Base-by-base conservation (phyloP, 2,797 vertebrate genomes). In the Anisognathus igniventris region DNA sequence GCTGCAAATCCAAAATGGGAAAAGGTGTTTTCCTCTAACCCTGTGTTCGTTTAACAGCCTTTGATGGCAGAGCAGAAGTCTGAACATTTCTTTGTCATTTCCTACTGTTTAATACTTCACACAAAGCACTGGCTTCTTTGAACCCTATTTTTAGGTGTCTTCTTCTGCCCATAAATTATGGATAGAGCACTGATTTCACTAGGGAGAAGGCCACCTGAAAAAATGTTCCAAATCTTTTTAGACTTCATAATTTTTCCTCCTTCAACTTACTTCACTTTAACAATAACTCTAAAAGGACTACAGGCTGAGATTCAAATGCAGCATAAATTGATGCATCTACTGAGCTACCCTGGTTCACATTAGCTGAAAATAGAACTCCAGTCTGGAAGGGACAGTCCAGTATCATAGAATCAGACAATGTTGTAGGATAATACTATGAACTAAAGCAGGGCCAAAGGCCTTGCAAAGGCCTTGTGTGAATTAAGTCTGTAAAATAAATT, bases 91-190 rank as follows among this genome's bases (percentile, higher is more conserved):
- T 88, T 92, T 92, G 62, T 72, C 54, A 81, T 93, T 96, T 94
- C 44, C 61, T 93, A 54, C 62, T 90, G 85, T 74, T 93, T 91
- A 90, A 93, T 93, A 54, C 93, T 95, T 95, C 86, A 94, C 66
- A 86, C 47, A 81, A 93, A 90, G 79, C 56, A 45, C 44, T 81
- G 86, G 40, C 79, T 95, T 86, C 66, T 92, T 90, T 95, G 76
- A 95, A 94, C 47, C 70, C 56, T 79, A 86, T 92, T 95, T 93
- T 93, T 90, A 94, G 80, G 33, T 86, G 79, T 78, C 82, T 91
- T 90, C 23, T 54, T 90, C 88, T 88, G 47, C 31, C 54, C 51
- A 90, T 93, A 86, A 93, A 86, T 90, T 88, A 91, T 66, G 86
- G 13, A 65, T 44, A 73, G 45, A 76, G 28, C 54, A 74, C 85